Evolutionary conservation across 2,113 vertebrate species (phyloP).

Genomic region (Platysternon megacephalum): DNA sequence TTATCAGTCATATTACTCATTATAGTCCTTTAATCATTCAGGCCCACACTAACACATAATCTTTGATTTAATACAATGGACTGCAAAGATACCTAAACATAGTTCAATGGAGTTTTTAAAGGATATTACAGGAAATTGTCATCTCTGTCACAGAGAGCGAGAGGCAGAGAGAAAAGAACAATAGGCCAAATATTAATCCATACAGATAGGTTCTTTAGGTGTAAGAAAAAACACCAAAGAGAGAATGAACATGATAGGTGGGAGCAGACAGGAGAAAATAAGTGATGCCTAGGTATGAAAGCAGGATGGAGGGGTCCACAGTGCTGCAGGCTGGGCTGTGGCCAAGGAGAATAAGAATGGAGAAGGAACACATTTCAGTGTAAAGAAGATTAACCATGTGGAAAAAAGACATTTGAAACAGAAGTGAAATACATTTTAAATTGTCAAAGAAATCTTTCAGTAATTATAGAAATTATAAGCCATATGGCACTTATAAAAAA

Average conservation of each 20-base stretch:
- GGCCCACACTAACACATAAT: no score
- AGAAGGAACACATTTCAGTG: background rate
- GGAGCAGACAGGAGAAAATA: background rate
- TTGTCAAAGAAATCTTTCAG: background rate
- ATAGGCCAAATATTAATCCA: no score
- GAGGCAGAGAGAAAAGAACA: background rate
- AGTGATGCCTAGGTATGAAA: background rate
- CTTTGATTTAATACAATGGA: background rate
- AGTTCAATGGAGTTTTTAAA: background rate
- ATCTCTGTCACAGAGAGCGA: background rate
- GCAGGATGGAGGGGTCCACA: background rate
- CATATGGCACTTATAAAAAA: background rate
- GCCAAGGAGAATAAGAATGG: background rate
- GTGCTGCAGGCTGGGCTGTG: background rate
- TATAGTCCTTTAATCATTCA: no score
- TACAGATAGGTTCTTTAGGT: background rate
- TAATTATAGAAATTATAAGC: background rate
- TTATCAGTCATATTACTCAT: no score
- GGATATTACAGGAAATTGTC: background rate
- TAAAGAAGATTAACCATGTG: background rate
- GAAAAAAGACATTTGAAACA: background rate
- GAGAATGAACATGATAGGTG: background rate
- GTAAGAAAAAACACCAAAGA: background rate
- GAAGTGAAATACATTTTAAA: background rate
- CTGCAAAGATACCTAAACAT: background rate